phyloP scores from a whole-genome alignment of 2,113 vertebrate species.

The Gallinago media region DNA sequence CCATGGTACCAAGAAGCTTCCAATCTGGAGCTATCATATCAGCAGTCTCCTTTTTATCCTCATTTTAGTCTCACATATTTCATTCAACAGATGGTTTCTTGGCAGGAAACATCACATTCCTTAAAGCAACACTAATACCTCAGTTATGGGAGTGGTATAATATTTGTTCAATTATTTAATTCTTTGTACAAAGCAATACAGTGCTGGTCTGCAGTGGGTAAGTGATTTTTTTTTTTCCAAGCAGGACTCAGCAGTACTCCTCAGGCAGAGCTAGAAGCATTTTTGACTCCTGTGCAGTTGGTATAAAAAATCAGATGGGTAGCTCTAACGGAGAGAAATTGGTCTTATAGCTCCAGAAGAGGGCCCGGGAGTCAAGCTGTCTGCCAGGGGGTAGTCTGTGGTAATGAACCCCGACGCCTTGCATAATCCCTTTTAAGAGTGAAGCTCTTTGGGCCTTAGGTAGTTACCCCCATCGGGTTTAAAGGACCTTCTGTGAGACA shows the following conservation, averaged over 20 bases:
- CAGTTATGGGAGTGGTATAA: background rate
- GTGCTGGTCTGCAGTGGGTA: background rate
- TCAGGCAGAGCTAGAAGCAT: background rate
- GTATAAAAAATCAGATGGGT: background rate
- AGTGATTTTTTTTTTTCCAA: background rate
- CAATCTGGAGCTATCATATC: conserved; percentile 24
- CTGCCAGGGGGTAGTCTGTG: background rate
- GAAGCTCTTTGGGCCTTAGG: background rate
- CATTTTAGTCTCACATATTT: conserved; percentile 22
- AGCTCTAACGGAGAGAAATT: background rate
- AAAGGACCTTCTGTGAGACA: background rate
- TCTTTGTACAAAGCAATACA: background rate
- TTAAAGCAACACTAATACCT: conserved; percentile 23
- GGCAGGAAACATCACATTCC: background rate
- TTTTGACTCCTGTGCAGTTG: background rate
- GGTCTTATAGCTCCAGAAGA: background rate
- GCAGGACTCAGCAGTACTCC: background rate
- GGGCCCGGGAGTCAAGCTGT: background rate
- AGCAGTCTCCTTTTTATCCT: background rate
- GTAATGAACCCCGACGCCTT: background rate
- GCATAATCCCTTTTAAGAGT: background rate
- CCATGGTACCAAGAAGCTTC: background rate
- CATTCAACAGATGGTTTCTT: conserved; percentile 52
- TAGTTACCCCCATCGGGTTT: background rate
- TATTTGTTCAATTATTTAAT: conserved; percentile 36